phyloP scores from a whole-genome alignment of 2,113 vertebrate genomes.

The Saguinus midas region DNA sequence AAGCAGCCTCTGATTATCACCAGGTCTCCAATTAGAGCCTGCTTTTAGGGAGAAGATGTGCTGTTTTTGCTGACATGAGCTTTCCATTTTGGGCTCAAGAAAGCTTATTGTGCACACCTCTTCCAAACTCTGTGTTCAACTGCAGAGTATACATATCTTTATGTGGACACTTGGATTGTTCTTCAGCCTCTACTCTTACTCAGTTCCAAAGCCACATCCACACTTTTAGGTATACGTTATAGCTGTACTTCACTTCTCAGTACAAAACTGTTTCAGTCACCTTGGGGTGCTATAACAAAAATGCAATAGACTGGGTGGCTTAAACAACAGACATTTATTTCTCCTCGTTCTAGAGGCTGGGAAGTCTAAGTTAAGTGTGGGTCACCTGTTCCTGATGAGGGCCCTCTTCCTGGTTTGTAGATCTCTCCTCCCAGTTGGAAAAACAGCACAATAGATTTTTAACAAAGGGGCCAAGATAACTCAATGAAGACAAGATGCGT shows the following conservation, averaged over 20 bases:
- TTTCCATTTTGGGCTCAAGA: background rate
- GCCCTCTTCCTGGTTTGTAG: background rate
- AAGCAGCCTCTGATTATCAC: background rate
- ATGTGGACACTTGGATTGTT: background rate
- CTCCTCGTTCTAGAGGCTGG: background rate
- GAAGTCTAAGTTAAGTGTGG: background rate
- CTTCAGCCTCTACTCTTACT: background rate
- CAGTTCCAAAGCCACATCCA: background rate
- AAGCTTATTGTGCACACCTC: background rate
- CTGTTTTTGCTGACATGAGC: background rate
- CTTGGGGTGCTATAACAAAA: background rate
- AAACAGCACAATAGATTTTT: background rate
- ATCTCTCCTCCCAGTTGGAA: background rate
- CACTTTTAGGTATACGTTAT: background rate
- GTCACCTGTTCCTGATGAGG: background rate
- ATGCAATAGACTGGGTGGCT: background rate
- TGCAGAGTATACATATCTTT: background rate
- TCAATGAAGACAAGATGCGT: background rate
- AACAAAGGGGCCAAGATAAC: background rate
- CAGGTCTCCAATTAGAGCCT: background rate
- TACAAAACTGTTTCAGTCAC: background rate
- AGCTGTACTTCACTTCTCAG: background rate
- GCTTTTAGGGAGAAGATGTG: background rate
- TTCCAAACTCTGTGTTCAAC: background rate
- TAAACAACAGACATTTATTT: background rate